A percentile compares a stretch with the other conserved stretches of the same genome.
Conservation (phyloP, 2,888 invertebrate genomes). For the Agrotis clavis region DNA sequence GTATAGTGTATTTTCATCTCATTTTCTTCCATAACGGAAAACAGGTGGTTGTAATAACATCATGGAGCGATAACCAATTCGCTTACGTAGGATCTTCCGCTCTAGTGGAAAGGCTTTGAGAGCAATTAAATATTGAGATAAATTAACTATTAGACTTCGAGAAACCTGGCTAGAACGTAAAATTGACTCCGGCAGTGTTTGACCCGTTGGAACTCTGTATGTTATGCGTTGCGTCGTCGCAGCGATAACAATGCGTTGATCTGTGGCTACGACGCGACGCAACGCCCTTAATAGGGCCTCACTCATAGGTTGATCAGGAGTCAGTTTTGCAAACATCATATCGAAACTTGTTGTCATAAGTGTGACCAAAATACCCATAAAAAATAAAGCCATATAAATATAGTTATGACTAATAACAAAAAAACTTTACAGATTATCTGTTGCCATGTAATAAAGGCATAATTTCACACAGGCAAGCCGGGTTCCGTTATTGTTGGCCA, state of each 20-base stretch:
- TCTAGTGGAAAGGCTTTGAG: not conserved
- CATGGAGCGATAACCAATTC: constrained; percentile 16
- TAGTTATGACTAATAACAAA: constrained; percentile 40
- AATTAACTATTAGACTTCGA: not conserved
- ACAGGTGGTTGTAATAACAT: constrained; percentile 48
- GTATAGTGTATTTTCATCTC: constrained; percentile 13
- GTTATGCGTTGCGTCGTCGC: no score
- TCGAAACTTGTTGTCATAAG: not conserved
- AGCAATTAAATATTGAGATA: not conserved
- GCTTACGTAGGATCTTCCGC: constrained; percentile 12
- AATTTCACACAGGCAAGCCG: constrained; percentile 71
- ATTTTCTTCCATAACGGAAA: constrained; percentile 9
- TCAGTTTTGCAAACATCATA: not conserved
- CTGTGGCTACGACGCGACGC: no score
- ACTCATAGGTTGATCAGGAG: no score
- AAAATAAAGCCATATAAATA: constrained; percentile 43
- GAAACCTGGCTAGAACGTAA: not conserved
- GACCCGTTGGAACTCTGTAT: no score
- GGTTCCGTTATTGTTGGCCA: constrained; percentile 81
- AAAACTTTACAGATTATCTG: constrained; percentile 66
- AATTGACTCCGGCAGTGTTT: no score
- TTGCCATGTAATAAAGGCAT: constrained; percentile 72
- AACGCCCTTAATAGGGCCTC: no score
- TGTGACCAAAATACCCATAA: not conserved
- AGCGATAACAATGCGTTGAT: no score